phyloP scores from a whole-genome alignment of 1,140 invertebrate species.

The Drosophila sechellia region DNA sequence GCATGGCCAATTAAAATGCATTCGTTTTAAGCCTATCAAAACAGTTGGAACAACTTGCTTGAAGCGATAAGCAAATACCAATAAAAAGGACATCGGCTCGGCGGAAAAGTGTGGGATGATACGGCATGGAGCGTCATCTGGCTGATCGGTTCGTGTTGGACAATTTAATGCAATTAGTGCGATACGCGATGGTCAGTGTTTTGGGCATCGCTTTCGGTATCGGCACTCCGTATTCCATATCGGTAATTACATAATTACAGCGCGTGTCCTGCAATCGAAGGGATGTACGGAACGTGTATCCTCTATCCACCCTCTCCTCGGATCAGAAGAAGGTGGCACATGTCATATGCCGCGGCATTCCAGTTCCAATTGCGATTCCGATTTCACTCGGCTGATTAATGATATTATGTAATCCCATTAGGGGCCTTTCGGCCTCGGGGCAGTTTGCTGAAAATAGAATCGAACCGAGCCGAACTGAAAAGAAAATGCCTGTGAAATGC shows the following conservation, averaged over 20 bases:
- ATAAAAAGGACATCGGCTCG: constrained; percentile 41
- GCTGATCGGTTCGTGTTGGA: constrained; percentile 58
- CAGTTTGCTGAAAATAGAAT: not conserved
- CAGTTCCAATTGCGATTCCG: constrained; percentile 28
- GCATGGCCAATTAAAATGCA: constrained; percentile 54
- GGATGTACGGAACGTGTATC: constrained; percentile 1
- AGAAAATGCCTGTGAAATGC: constrained; percentile 37
- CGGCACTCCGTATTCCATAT: constrained; percentile 12
- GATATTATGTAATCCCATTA: constrained; percentile 79
- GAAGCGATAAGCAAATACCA: constrained; percentile 59
- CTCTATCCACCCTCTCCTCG: not conserved
- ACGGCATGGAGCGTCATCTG: constrained; percentile 56
- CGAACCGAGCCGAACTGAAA: not conserved
- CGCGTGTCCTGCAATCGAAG: constrained; percentile 56
- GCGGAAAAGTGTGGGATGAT: constrained; percentile 15
- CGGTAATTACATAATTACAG: constrained; percentile 76
- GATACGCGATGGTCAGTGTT: constrained; percentile 51
- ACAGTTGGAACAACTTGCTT: constrained; percentile 56
- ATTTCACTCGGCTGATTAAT: constrained; percentile 74
- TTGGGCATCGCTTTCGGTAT: constrained; percentile 18
- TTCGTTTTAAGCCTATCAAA: constrained; percentile 32
- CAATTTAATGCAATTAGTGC: constrained; percentile 82
- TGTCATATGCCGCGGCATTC: constrained; percentile 39
- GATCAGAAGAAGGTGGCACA: constrained; percentile 42
- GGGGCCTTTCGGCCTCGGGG: constrained; percentile 11